Conservation (phyloP, 2,113 vertebrate species). For the Albula glossodonta region DNA sequence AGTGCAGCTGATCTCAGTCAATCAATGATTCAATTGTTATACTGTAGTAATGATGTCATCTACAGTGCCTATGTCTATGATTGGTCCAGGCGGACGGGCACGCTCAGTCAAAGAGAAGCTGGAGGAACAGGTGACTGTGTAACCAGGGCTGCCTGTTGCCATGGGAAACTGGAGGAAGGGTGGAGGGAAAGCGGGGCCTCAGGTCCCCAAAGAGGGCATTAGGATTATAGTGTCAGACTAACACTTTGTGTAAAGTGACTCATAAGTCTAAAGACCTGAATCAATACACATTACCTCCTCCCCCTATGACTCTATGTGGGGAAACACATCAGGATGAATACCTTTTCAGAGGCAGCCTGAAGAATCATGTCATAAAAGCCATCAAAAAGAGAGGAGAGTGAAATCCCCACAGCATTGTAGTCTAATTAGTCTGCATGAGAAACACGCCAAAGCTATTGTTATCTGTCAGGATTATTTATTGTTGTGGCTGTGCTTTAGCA, state of each 20-base stretch:
- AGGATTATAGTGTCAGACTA: too few relatives aligned
- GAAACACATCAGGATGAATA: background rate
- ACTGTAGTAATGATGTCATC: constrained; percentile 73
- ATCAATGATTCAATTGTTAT: constrained; percentile 70
- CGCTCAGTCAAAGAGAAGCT: constrained; percentile 16
- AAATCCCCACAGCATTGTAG: background rate
- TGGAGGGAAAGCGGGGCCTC: constrained; percentile 2
- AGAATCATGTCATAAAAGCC: background rate
- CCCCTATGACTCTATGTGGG: too few relatives aligned
- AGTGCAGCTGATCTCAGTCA: constrained; percentile 60
- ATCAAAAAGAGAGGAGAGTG: background rate
- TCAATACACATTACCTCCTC: too few relatives aligned
- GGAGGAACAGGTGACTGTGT: background rate
- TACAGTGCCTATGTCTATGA: constrained; percentile 74
- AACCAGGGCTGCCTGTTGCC: background rate
- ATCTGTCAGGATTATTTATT: background rate
- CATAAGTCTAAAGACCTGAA: too few relatives aligned
- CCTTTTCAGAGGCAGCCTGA: background rate
- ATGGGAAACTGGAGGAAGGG: constrained; percentile 9
- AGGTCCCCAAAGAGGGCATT: too few relatives aligned
- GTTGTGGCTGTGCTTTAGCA: background rate
- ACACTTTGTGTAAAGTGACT: too few relatives aligned
- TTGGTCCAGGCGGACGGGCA: constrained; percentile 40
- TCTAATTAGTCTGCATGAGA: background rate
- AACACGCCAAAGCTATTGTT: background rate